These are phyloP conservation scores for Xenus cinereus DNA, from an alignment of 2,113 vertebrate species.

Conservation along the genomic window DNA sequence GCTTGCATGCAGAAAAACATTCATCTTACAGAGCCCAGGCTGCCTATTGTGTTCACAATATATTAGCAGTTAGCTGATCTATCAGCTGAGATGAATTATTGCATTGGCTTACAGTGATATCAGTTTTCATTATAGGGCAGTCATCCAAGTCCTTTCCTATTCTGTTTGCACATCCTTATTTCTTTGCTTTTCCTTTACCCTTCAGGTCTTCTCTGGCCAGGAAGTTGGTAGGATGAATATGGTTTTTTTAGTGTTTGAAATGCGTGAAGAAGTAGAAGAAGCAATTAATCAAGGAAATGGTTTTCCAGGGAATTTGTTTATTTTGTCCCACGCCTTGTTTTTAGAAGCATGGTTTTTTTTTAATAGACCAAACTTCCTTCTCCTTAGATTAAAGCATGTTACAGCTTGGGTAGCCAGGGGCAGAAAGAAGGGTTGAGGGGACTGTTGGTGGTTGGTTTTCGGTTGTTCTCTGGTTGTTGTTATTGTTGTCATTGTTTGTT, in stretches of 20 bases:
- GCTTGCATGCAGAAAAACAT: constrained; percentile 30
- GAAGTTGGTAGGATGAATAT: background rate
- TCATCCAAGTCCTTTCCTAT: constrained; percentile 10
- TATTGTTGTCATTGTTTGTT: background rate
- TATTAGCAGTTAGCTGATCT: constrained; percentile 49
- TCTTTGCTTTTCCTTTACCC: background rate
- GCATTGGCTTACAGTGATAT: background rate
- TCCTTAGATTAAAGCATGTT: background rate
- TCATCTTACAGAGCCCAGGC: constrained; percentile 17
- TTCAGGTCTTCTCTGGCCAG: background rate
- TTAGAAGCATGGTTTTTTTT: background rate
- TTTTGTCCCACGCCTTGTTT: background rate
- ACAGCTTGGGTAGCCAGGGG: background rate
- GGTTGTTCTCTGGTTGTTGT: background rate
- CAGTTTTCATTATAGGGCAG: constrained; percentile 39
- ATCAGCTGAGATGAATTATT: constrained; percentile 55
- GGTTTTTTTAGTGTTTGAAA: background rate
- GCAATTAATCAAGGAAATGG: background rate
- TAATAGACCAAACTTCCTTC: background rate
- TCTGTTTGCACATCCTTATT: background rate
- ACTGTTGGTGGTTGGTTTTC: background rate
- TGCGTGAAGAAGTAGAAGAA: background rate
- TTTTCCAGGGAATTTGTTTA: background rate
- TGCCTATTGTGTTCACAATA: constrained; percentile 38
- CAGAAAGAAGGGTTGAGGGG: background rate